Evolutionary conservation across 2,797 vertebrate species (phyloP).

Genomic region (Sphenopsis melanotis): DNA sequence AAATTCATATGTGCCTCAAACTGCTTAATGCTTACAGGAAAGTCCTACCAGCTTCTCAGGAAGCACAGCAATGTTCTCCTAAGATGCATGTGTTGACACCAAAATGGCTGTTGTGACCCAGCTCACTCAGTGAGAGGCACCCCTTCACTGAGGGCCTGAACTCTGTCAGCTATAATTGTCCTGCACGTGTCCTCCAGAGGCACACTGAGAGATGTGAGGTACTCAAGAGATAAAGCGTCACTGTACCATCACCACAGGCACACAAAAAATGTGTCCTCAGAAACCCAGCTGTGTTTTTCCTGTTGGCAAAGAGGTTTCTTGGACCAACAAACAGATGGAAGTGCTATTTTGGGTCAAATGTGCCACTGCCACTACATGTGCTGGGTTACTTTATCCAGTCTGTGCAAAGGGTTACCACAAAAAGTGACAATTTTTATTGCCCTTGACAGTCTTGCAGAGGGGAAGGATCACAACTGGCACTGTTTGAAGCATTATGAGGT

Average conservation of each 20-base stretch:
- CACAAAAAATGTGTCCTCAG: fast-evolving
- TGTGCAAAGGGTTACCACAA: neutral
- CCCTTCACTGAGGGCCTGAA: neutral
- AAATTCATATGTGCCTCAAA: neutral
- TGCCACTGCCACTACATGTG: neutral
- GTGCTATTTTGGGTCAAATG: neutral
- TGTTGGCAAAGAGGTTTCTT: neutral
- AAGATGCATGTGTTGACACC: neutral
- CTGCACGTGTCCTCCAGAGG: neutral
- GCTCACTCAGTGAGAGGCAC: neutral
- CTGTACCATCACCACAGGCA: neutral
- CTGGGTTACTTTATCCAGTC: neutral
- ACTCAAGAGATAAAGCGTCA: neutral
- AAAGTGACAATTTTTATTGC: neutral
- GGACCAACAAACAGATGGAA: neutral
- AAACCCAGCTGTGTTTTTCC: neutral
- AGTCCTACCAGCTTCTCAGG: neutral
- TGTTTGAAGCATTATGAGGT: neutral
- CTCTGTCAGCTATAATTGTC: neutral
- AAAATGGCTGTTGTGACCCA: neutral
- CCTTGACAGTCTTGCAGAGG: neutral
- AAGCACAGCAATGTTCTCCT: neutral
- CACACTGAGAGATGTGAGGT: neutral
- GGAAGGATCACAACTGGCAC: neutral
- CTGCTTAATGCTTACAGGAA: neutral